phyloP scores from a whole-genome alignment of 2,113 vertebrate species.

The Epinephelus moara region DNA sequence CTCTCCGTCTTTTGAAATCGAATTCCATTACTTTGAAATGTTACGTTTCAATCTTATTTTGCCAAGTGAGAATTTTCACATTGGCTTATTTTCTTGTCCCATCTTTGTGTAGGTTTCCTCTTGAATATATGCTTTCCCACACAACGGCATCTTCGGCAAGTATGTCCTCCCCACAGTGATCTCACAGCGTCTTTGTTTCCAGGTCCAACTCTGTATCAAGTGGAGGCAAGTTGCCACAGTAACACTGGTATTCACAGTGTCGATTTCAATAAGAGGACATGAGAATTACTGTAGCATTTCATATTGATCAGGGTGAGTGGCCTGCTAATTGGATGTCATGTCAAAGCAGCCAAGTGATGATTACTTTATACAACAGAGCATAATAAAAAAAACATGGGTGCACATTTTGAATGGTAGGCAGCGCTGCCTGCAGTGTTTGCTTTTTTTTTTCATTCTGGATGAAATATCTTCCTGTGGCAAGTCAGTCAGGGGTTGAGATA shows the following conservation, averaged over 20 bases:
- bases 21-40: conserved; percentile 17
- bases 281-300: conserved; percentile 53
- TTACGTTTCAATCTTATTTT: conserved; percentile 26
- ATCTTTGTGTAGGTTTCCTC: neutral
- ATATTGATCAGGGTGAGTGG: conserved; percentile 63
- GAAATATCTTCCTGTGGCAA: conserved; percentile 21
- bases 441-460: conserved; percentile 10
- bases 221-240: neutral
- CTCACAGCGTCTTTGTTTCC: neutral
- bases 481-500: conserved; percentile 51
- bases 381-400: conserved; percentile 21
- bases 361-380: conserved; percentile 34
- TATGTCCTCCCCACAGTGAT: neutral
- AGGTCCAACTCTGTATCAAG: neutral
- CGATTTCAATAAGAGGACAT: conserved; percentile 63
- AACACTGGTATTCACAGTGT: conserved; percentile 38
- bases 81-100: conserved; percentile 4
- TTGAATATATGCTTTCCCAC: conserved; percentile 3
- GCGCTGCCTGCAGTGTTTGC: neutral
- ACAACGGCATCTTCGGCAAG: neutral
- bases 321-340: conserved; percentile 59
- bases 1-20: conserved; percentile 28
- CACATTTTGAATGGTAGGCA: neutral
- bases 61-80: neutral
- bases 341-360: conserved; percentile 41